Conservation (phyloP, 92 coral and sea anemone species). For the Heliopora coerulea region DNA sequence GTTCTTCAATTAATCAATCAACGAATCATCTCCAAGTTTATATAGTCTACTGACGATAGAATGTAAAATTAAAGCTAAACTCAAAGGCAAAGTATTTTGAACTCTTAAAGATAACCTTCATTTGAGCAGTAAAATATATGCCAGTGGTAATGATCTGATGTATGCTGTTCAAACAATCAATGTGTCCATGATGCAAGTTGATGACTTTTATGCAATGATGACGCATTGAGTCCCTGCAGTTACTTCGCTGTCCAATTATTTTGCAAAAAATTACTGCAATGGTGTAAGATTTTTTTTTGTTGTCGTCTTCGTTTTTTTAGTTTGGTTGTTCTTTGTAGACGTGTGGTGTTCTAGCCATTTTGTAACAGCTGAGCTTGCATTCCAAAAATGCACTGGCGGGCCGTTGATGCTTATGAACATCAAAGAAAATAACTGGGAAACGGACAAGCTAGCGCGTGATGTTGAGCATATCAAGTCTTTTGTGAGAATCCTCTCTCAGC, state of each 20-base stretch:
- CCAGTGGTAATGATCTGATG: too few relatives aligned
- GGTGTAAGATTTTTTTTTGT: conserved; percentile 17
- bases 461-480: neutral
- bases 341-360: conserved; percentile 33
- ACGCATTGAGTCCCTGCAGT: too few relatives aligned
- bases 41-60: conserved; percentile 28
- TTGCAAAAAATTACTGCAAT: conserved; percentile 17
- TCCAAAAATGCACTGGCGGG: conserved; percentile 35
- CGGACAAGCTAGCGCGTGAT: conserved; percentile 10
- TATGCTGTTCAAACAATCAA: too few relatives aligned
- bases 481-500: conserved; percentile 1
- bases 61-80: too few relatives aligned
- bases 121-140: too few relatives aligned
- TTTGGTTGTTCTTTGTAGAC: conserved; percentile 7
- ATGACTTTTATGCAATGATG: too few relatives aligned
- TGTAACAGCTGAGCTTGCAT: conserved; percentile 32
- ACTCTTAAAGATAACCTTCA: too few relatives aligned
- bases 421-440: conserved; percentile 28
- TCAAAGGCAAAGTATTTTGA: too few relatives aligned
- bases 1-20: too few relatives aligned
- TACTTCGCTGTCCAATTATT: conserved; percentile 6
- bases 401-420: conserved; percentile 27
- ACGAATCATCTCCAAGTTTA: too few relatives aligned
- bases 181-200: conserved; percentile 5
- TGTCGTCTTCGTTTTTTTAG: conserved; percentile 20